Evolutionary conservation across 2,113 vertebrate species (phyloP), one percentile per base, ranked within the genome.

Genomic region (Coptodon rendalli): DNA sequence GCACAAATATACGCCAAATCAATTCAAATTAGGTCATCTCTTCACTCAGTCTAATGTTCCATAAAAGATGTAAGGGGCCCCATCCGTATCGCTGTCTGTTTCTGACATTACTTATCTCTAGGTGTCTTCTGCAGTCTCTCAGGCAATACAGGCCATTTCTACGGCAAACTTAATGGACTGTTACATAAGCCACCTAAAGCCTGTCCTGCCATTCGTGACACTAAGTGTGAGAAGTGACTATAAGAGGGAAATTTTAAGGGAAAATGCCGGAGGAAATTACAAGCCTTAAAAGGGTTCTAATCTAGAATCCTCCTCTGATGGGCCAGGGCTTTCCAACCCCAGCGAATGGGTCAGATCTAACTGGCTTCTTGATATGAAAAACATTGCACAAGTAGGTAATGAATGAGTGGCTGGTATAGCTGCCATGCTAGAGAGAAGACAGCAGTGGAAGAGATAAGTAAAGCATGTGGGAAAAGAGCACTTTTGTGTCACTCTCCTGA

Each of bases 1-100:
- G 91, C 86, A 82, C 87, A 92, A 89, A 92, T 89, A 90, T 81
- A 90, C 29, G 52, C 89, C 92, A 81, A 94, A 94, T 95, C 94
- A 92, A 94, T 94, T 93, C 89, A 95, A 96, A 95, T 95, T 89
- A 93, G 92, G 94, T 91, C 92, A 95, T 91, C 92, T 92, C 89
- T 85, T 93, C 90, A 80, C 94, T 93, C 92, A 91, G 89, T 92
- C 89, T 95, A 95, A 95, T 95, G 93, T 93, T 86, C 93, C 92
- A 95, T 95, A 92, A 95, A 95, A 95, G 93, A 95, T 94, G 92
- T 88, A 94, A 90, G 88, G 90, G 89, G 86, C 82, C 76, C 87
- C 92, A 87, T 92, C 88, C 91, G 52, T 89, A 90, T 94, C 91
- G 76, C 91, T 93, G 90, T 89, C 93, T 92, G 80, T 89, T 91